Conservation (phyloP, 2,797 vertebrate species). For the Enteromius argenteus region DNA sequence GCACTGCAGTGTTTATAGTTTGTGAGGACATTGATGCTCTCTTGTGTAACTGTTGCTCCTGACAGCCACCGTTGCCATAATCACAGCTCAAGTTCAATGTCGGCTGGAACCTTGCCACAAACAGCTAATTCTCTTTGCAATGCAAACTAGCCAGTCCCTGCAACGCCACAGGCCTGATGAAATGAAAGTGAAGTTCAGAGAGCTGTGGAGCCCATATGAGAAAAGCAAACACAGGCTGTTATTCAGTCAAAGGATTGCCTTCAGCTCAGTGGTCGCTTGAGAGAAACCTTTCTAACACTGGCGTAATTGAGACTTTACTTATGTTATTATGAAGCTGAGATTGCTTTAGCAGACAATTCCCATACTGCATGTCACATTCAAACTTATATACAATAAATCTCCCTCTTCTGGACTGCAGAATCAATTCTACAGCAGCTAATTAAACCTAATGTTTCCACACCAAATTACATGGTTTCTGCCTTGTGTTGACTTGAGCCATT, state of each 20-base stretch:
- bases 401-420: not conserved
- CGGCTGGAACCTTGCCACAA: not conserved
- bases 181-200: slow-evolving; percentile 23
- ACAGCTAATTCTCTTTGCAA: slow-evolving; percentile 40
- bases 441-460: not conserved
- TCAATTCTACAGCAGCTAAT: not conserved
- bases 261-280: not conserved
- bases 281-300: slow-evolving; percentile 11
- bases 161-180: not conserved
- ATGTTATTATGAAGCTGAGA: not conserved
- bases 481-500: not conserved
- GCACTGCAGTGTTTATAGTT: not conserved
- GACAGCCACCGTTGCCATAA: slow-evolving; percentile 7
- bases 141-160: slow-evolving; percentile 13
- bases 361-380: not conserved
- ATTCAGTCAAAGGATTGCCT: slow-evolving; percentile 18
- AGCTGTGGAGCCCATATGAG: slow-evolving; percentile 32
- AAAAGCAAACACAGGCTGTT: slow-evolving; percentile 43
- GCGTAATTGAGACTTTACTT: not conserved
- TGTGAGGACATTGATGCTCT: not conserved
- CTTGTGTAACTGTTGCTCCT: slow-evolving; percentile 27
- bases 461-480: not conserved
- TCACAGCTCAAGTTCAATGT: slow-evolving; percentile 21
- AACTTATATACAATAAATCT: not conserved
- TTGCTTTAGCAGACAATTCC: not conserved